Evolutionary conservation across 2,888 invertebrate genomes (phyloP), one percentile per base, ranked within the genome.

Genomic region (Hyposoter dolosus): DNA sequence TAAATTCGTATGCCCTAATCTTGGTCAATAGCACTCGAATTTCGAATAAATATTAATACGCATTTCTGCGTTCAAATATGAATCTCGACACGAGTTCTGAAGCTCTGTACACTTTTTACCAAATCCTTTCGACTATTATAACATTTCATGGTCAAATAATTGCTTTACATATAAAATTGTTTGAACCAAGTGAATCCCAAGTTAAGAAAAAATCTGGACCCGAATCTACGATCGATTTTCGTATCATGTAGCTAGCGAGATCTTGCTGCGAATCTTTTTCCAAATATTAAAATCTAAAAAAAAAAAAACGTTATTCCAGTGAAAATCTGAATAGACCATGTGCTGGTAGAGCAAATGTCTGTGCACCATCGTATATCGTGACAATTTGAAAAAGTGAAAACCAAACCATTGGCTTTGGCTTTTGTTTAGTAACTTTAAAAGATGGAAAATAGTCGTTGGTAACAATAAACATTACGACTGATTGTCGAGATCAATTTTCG

Each of bases 1-100:
- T 45, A 19, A 68, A 78, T 78, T n/a, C 17, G n/a, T 74, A 9
- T 12, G 19, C 12, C 17, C 23, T 66, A 53, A n/a, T 40, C 53
- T 56, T 66, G 65, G 4, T 50, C 32, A 23, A 56, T 15, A 32
- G 17, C 40, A 66, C 47, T 66, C n/a, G 50, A 66, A 28, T n/a
- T 15, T 74, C 1, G n/a, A 40, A 56, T 17, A 17, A 63, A 15
- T 43, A 35, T 35, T 76, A 56, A 15, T 40, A 40, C 35, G 66
- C 74, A 65, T 56, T 79, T 78, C 68, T n/a, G 9, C 17, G 10
- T 19, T 17, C 15, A 3, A 32, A 17, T 28, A 40, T 0, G 1
- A 17, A 15, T 17, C 32, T 47, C 10, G 35, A 56, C 0, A 15
- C 45, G 74, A 19, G 40, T 56, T 35, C 35, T 53, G 12, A 40